Percentiles rank a stretch among this genome's conserved stretches.
Conservation (phyloP, 2,888 invertebrate genomes). For the Philopedon plagiatum region DNA sequence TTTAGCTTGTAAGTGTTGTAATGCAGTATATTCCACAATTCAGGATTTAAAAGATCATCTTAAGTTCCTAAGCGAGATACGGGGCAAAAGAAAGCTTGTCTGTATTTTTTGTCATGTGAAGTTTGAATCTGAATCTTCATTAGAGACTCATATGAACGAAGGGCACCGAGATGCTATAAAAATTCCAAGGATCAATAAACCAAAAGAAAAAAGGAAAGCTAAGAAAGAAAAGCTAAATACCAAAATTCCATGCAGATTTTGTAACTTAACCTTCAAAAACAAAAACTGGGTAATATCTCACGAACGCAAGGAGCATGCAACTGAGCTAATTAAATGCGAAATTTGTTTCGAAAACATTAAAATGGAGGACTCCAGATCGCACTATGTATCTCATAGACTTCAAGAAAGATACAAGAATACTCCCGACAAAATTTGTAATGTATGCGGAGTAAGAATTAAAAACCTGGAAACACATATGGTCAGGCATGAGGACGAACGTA, state of each 20-base stretch:
- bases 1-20: conserved; percentile 31
- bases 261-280: conserved; percentile 35
- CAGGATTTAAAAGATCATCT: conserved; percentile 10
- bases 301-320: conserved; percentile 37
- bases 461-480: conserved; percentile 64
- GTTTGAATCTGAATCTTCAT: not conserved
- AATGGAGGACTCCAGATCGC: conserved; percentile 35
- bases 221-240: not conserved
- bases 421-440: conserved; percentile 35
- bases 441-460: conserved; percentile 51
- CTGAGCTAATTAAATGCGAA: conserved; percentile 27
- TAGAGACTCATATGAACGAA: conserved; percentile 15
- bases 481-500: conserved; percentile 42
- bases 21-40: not conserved
- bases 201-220: not conserved
- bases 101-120: conserved; percentile 68
- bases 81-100: conserved; percentile 63
- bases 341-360: conserved; percentile 29
- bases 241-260: conserved; percentile 36
- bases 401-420: conserved; percentile 37
- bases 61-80: not conserved
- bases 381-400: conserved; percentile 32
- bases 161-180: conserved; percentile 12
- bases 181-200: not conserved
- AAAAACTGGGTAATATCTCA: conserved; percentile 45